Percentiles rank a stretch among this genome's conserved stretches.
Conservation (phyloP, 2,113 vertebrate species). For the Dolichotis patagonum region DNA sequence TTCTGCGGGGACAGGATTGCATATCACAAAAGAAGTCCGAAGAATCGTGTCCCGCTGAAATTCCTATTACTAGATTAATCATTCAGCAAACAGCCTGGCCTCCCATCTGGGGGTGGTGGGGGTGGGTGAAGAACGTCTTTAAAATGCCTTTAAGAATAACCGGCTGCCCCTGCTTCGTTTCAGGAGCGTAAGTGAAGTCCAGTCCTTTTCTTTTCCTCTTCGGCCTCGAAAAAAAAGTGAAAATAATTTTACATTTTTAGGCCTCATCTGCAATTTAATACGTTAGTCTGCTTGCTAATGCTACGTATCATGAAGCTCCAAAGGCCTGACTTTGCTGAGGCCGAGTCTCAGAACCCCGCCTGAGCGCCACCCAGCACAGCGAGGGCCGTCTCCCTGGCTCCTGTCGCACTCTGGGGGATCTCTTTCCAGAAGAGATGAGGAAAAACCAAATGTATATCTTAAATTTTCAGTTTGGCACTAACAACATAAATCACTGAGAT, state of each 20-base stretch:
- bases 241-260: slow-evolving; percentile 30
- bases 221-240: not conserved
- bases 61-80: slow-evolving; percentile 81
- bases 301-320: not conserved
- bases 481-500: slow-evolving; percentile 44
- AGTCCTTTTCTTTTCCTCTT: slow-evolving; percentile 27
- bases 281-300: slow-evolving; percentile 31
- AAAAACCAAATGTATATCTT: slow-evolving; percentile 54
- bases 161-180: not conserved
- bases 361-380: not conserved
- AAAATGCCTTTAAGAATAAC: not conserved
- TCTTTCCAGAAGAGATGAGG: not conserved
- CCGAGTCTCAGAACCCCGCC: not conserved
- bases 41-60: slow-evolving; percentile 79
- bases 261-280: slow-evolving; percentile 12
- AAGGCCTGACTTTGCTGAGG: not conserved
- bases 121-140: not conserved
- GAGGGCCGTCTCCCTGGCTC: not conserved
- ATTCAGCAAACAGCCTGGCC: slow-evolving; percentile 77
- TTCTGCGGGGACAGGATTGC: slow-evolving; percentile 84
- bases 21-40: slow-evolving; percentile 80
- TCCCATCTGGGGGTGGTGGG: slow-evolving; percentile 45
- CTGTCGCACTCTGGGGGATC: not conserved
- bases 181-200: not conserved
- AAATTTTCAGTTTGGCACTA: slow-evolving; percentile 66